phyloP scores from a whole-genome alignment of 2,888 invertebrate genomes.

The Parnassius smintheus region DNA sequence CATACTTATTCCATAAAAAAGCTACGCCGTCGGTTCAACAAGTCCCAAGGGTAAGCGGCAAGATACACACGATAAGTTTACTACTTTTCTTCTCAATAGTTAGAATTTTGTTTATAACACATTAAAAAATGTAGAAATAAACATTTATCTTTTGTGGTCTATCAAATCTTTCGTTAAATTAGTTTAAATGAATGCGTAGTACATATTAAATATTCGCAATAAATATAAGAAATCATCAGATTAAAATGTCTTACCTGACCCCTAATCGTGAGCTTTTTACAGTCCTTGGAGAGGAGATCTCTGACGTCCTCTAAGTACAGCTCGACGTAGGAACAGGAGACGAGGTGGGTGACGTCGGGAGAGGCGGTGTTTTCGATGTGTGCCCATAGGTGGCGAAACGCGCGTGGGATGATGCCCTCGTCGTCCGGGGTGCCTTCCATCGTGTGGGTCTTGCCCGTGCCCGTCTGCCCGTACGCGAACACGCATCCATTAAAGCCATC shows the following conservation, averaged over 20 bases:
- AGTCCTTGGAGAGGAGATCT: conserved; percentile 86
- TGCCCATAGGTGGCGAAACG: conserved; percentile 98
- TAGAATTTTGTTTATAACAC: no score
- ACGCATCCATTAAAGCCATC: conserved; percentile 99
- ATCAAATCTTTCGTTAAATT: no score
- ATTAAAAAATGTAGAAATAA: no score
- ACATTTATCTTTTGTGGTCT: no score
- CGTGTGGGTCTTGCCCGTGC: conserved; percentile 93
- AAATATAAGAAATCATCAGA: no score
- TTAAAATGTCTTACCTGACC: conserved; percentile 60
- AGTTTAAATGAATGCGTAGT: no score
- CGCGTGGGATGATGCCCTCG: conserved; percentile 95
- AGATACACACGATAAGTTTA: no score
- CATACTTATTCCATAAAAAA: no score
- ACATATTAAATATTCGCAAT: no score
- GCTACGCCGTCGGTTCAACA: no score
- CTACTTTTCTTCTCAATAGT: no score
- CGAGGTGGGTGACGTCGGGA: conserved; percentile 96
- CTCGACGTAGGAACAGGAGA: conserved; percentile 97
- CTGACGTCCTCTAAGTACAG: conserved; percentile 96
- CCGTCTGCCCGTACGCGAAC: conserved; percentile 99
- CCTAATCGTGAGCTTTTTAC: conserved; percentile 86
- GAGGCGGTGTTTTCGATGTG: conserved; percentile 92
- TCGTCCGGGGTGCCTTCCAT: conserved; percentile 86
- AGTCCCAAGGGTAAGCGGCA: no score